A percentile compares a stretch with the other conserved stretches of the same genome.
phyloP scores from a whole-genome alignment of 2,797 vertebrate species.

The Eulemur albifrons region DNA sequence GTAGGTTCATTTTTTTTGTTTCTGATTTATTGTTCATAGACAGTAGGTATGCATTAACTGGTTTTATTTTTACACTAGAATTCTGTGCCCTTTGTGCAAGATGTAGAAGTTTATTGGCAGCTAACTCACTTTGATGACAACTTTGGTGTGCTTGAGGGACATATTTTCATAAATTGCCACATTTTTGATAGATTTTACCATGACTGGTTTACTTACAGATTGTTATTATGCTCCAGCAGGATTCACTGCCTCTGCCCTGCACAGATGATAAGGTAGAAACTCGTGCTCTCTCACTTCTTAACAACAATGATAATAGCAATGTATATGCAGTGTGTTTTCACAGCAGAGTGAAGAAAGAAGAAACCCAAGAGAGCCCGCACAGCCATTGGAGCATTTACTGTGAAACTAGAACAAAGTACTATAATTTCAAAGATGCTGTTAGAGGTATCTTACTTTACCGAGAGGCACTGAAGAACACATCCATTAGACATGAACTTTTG shows the following conservation, averaged over 20 bases:
- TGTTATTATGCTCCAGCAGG: constrained; percentile 75
- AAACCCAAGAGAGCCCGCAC: constrained; percentile 54
- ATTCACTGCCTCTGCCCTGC: constrained; percentile 63
- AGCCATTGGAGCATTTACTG: constrained; percentile 68
- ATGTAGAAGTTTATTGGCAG: constrained; percentile 82
- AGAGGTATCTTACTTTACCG: constrained; percentile 48
- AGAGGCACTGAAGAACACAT: constrained; percentile 55
- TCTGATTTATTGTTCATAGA: constrained; percentile 73
- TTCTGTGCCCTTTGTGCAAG: constrained; percentile 76
- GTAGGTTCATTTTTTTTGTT: constrained; percentile 58
- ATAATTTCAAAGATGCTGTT: constrained; percentile 68
- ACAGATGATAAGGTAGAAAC: constrained; percentile 60
- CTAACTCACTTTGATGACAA: constrained; percentile 82
- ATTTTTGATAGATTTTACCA: constrained; percentile 79
- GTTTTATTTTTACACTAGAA: constrained; percentile 79
- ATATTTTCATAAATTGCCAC: constrained; percentile 78
- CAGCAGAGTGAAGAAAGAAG: constrained; percentile 24
- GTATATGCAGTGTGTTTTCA: constrained; percentile 61
- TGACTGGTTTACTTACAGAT: constrained; percentile 77
- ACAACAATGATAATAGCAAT: constrained; percentile 71
- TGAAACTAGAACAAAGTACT: constrained; percentile 59
- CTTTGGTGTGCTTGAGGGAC: constrained; percentile 77
- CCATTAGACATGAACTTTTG: constrained; percentile 55
- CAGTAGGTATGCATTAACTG: constrained; percentile 63
- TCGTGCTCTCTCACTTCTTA: constrained; percentile 65